Percentiles rank a stretch among this genome's conserved stretches.
phyloP scores from a whole-genome alignment of 2,113 vertebrate genomes.

The Morone saxatilis region DNA sequence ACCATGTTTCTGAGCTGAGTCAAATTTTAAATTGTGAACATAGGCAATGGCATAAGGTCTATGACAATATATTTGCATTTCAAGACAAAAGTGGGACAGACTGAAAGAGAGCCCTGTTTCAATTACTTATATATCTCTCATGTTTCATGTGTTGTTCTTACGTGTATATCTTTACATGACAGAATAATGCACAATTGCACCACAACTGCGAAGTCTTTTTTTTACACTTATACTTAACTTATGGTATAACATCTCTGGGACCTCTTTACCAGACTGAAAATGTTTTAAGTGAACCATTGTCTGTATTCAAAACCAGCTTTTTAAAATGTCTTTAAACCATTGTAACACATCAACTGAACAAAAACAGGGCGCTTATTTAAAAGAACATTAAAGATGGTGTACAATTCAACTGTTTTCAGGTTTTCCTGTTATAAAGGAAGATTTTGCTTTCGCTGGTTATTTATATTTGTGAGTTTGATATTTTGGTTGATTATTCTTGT shows the following conservation, averaged over 20 bases:
- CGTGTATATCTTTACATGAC: neutral
- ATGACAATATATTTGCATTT: neutral
- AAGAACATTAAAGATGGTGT: neutral
- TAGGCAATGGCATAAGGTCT: neutral
- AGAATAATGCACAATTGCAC: neutral
- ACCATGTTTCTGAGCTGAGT: neutral
- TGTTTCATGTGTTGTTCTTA: neutral
- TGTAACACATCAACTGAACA: neutral
- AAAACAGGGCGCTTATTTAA: neutral
- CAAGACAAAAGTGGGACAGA: neutral
- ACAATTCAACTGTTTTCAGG: slow-evolving; percentile 1
- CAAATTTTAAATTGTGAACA: neutral
- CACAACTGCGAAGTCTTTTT: no score
- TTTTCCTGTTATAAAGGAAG: neutral
- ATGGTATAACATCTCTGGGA: neutral
- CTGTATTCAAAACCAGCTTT: neutral
- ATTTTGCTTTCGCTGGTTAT: neutral
- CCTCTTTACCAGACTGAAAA: neutral
- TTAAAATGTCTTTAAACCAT: neutral
- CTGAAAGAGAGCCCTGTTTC: neutral
- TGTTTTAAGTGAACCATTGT: neutral
- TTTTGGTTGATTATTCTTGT: neutral
- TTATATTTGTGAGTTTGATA: slow-evolving; percentile 5
- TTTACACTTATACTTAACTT: neutral
- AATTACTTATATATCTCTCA: neutral